Percentiles rank a stretch among this genome's conserved stretches.
These are phyloP conservation scores for Ostrea denselamellosa DNA, from an alignment of 1,140 invertebrate genomes.

Conservation along the genomic window DNA sequence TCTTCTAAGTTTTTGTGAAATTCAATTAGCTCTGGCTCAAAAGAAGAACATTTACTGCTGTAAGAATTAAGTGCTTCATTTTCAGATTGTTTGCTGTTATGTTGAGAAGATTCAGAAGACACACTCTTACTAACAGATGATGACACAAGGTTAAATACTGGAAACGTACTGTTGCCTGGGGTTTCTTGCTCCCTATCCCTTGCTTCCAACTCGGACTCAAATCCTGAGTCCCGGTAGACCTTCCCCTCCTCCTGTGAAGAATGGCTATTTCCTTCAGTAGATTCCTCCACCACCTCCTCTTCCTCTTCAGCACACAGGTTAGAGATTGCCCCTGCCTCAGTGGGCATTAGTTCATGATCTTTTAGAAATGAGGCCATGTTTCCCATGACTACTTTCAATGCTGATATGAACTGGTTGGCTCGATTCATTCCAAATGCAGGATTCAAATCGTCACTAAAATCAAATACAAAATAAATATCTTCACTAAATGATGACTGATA, in stretches of 20 bases:
- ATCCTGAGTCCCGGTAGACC: neutral
- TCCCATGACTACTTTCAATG: conserved; percentile 5
- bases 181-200: neutral
- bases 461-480: neutral
- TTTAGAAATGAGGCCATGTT: conserved; percentile 16
- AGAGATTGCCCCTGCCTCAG: neutral
- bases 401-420: neutral
- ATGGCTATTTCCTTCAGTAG: neutral
- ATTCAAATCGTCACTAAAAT: conserved; percentile 4
- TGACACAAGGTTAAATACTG: neutral
- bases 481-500: neutral
- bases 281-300: neutral
- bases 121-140: neutral
- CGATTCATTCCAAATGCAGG: conserved; percentile 15
- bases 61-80: neutral
- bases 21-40: neutral
- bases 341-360: neutral
- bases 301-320: neutral
- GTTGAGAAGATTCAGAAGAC: neutral
- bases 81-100: neutral
- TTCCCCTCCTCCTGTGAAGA: neutral
- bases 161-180: neutral
- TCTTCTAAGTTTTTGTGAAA: neutral
- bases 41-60: neutral
- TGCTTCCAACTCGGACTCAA: neutral